A percentile compares a stretch with the other conserved stretches of the same genome.
phyloP scores from a whole-genome alignment of 2,888 invertebrate genomes.

The Aplocera efformata region DNA sequence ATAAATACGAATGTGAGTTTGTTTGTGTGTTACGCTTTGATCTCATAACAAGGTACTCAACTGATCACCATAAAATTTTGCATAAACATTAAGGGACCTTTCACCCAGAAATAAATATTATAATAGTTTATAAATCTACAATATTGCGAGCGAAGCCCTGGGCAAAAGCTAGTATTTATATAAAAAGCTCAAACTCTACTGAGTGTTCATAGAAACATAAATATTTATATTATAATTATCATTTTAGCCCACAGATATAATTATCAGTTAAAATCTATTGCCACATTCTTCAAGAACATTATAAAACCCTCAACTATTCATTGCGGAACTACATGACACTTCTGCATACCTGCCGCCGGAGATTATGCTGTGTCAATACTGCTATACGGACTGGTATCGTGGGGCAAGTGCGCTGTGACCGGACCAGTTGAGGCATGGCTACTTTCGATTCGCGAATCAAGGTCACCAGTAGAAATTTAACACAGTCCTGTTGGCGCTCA shows the following conservation, averaged over 20 bases:
- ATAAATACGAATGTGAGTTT: too few species aligned
- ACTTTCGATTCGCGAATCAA: conserved; percentile 66
- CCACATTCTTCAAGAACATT: conserved; percentile 19
- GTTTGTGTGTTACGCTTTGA: too few species aligned
- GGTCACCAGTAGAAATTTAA: conserved; percentile 60
- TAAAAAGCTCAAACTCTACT: too few species aligned
- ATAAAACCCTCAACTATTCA: conserved; percentile 20
- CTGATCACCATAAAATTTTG: too few species aligned
- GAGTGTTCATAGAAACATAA: too few species aligned
- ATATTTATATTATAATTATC: background rate
- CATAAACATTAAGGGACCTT: too few species aligned
- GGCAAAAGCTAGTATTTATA: too few species aligned
- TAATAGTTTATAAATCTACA: too few species aligned
- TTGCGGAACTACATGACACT: conserved; percentile 24
- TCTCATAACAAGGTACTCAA: too few species aligned
- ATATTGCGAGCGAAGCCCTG: too few species aligned
- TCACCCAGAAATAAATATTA: too few species aligned
- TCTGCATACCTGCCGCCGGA: background rate
- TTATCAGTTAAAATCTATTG: conserved; percentile 10
- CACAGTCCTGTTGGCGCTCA: conserved; percentile 12
- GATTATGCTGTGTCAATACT: background rate
- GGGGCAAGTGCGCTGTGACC: conserved; percentile 19
- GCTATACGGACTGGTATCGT: conserved; percentile 2
- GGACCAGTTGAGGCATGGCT: conserved; percentile 46
- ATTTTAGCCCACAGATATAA: background rate